Conservation (phyloP, 2,888 invertebrate genomes). For the Macrophya alboannulata region DNA sequence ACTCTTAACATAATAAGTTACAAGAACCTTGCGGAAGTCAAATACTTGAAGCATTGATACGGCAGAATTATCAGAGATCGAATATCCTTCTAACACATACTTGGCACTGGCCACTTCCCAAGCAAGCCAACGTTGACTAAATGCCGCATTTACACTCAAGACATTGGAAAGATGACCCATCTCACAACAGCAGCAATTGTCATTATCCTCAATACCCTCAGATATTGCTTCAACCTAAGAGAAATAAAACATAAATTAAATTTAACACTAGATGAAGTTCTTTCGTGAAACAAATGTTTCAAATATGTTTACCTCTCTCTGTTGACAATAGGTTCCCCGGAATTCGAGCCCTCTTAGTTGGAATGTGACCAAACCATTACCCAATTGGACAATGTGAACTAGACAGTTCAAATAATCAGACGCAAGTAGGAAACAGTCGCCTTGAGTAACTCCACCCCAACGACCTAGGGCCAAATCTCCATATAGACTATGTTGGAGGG, state of each 20-base stretch:
- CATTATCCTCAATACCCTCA: slow-evolving; percentile 97
- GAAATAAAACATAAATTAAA: background rate
- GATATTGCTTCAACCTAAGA: slow-evolving; percentile 95
- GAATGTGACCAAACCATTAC: slow-evolving; percentile 98
- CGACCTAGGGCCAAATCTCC: slow-evolving; percentile 96
- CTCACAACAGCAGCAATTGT: slow-evolving; percentile 96
- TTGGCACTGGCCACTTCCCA: slow-evolving; percentile 99
- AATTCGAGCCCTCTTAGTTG: slow-evolving; percentile 99
- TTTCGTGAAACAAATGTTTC: background rate
- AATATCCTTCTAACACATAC: slow-evolving; percentile 99
- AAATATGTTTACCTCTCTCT: slow-evolving; percentile 85
- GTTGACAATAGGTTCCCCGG: slow-evolving; percentile 99
- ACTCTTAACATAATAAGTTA: slow-evolving; percentile 99
- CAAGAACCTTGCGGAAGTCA: slow-evolving; percentile 97
- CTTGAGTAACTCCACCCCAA: slow-evolving; percentile 98
- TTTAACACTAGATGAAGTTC: background rate
- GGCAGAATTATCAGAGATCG: slow-evolving; percentile 98
- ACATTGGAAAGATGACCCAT: slow-evolving; percentile 94
- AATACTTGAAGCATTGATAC: slow-evolving; percentile 98
- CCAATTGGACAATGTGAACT: slow-evolving; percentile 98
- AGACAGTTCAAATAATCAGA: slow-evolving; percentile 99
- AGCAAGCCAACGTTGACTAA: slow-evolving; percentile 97
- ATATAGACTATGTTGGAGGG: slow-evolving; percentile 96
- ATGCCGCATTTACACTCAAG: slow-evolving; percentile 97
- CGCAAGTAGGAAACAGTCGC: slow-evolving; percentile 98